A percentile compares a stretch with the other conserved stretches of the same genome.
Conservation (phyloP, 1,140 invertebrate species). For the Pogonomyrmex barbatus region DNA sequence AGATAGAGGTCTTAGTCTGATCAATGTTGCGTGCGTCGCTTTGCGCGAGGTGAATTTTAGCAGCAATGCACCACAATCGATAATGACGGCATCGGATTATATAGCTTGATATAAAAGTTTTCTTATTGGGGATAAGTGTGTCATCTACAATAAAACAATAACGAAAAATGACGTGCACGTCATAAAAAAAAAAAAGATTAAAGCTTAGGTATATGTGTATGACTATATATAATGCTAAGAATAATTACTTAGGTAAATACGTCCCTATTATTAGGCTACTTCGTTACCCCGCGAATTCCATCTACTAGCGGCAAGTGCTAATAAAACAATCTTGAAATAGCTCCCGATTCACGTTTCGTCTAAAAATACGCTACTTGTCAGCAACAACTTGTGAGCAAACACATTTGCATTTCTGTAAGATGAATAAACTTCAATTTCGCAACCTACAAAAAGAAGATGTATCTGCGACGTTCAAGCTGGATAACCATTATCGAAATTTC, state of each 20-base stretch:
- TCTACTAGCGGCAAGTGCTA: slow-evolving; percentile 45
- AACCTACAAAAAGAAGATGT: background rate
- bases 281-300: slow-evolving; percentile 31
- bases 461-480: background rate
- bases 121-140: background rate
- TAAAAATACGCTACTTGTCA: slow-evolving; percentile 39
- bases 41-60: background rate
- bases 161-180: slow-evolving; percentile 36
- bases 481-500: slow-evolving; percentile 15
- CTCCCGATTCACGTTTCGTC: slow-evolving; percentile 22
- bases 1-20: slow-evolving; percentile 5
- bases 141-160: slow-evolving; percentile 2
- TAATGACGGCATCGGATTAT: background rate
- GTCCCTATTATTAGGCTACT: background rate
- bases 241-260: background rate
- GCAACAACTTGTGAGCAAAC: background rate
- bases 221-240: slow-evolving; percentile 10
- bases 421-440: background rate
- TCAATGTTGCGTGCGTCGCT: slow-evolving; percentile 5
- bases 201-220: slow-evolving; percentile 41
- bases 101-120: background rate
- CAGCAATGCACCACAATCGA: background rate
- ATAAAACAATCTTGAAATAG: slow-evolving; percentile 32
- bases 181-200: slow-evolving; percentile 40
- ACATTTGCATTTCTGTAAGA: background rate